These are phyloP conservation scores for Zaprionus gabonicus DNA, from an alignment of 1,140 invertebrate species.

Conservation along the genomic window DNA sequence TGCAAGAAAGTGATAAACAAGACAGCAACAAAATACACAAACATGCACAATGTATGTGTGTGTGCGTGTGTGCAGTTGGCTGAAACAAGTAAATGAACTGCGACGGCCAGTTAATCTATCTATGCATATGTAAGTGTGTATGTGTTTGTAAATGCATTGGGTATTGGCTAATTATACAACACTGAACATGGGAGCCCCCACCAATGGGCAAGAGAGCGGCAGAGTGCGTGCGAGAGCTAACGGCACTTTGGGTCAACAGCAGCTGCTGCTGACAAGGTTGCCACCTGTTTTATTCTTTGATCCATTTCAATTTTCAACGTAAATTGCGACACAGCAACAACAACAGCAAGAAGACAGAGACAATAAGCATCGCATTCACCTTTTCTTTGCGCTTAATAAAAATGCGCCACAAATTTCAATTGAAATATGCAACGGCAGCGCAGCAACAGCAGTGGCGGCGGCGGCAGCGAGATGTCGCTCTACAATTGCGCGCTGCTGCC, in stretches of 20 bases:
- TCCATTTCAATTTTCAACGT: conserved; percentile 43
- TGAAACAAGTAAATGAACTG: conserved; percentile 41
- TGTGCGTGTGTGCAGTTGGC: conserved; percentile 4
- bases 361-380: conserved; percentile 34
- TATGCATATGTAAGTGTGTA: not conserved
- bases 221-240: conserved; percentile 25
- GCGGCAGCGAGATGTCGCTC: conserved; percentile 35
- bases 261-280: conserved; percentile 56
- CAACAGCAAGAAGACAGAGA: conserved; percentile 43
- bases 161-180: conserved; percentile 46
- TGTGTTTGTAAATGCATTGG: conserved; percentile 16
- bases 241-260: conserved; percentile 32
- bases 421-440: conserved; percentile 59
- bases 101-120: conserved; percentile 6
- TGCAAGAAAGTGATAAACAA: conserved; percentile 36
- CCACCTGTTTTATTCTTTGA: conserved; percentile 57
- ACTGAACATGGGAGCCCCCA: conserved; percentile 12
- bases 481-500: conserved; percentile 31
- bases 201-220: not conserved
- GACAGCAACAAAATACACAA: conserved; percentile 31
- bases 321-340: conserved; percentile 23
- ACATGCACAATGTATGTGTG: not conserved
- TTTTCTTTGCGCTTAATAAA: conserved; percentile 64
- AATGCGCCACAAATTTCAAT: conserved; percentile 77
- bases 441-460: conserved; percentile 29